Percentiles rank a stretch among this genome's conserved stretches.
Evolutionary conservation across 2,113 vertebrate species (phyloP).

Genomic region (Suncus etruscus): DNA sequence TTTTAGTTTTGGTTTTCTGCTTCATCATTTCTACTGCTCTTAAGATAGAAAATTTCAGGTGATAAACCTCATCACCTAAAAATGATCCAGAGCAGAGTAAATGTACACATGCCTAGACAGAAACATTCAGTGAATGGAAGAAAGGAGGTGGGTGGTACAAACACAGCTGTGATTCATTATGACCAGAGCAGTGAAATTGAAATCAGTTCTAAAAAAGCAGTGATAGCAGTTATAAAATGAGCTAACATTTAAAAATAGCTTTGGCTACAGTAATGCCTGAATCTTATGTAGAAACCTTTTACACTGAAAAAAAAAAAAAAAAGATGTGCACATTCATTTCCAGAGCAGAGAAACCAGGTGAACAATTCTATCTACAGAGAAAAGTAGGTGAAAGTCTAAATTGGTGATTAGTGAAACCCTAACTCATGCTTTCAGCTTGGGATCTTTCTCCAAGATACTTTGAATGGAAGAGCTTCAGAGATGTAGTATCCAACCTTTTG

Average conservation of each 20-base stretch:
- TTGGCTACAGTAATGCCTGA: neutral
- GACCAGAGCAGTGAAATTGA: neutral
- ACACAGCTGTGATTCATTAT: constrained; percentile 9
- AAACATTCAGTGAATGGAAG: neutral
- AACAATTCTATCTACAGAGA: neutral
- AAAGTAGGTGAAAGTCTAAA: neutral
- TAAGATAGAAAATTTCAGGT: neutral
- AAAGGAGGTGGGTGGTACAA: neutral
- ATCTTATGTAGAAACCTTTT: neutral
- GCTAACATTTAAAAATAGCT: neutral
- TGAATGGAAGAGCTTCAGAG: neutral
- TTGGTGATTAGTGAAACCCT: neutral
- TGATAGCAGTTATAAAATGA: neutral
- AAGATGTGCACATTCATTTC: neutral
- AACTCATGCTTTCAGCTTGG: neutral
- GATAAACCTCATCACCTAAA: neutral
- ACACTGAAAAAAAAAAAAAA: neutral
- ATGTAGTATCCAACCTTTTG: neutral
- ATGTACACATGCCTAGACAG: neutral
- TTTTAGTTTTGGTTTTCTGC: neutral
- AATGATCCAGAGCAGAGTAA: neutral
- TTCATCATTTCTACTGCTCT: constrained; percentile 20
- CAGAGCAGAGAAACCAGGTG: neutral
- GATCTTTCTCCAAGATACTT: neutral
- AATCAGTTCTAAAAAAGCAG: neutral